Base-by-base conservation (phyloP, 2,797 vertebrate genomes). In the Pangasius sanitwongsei region DNA sequence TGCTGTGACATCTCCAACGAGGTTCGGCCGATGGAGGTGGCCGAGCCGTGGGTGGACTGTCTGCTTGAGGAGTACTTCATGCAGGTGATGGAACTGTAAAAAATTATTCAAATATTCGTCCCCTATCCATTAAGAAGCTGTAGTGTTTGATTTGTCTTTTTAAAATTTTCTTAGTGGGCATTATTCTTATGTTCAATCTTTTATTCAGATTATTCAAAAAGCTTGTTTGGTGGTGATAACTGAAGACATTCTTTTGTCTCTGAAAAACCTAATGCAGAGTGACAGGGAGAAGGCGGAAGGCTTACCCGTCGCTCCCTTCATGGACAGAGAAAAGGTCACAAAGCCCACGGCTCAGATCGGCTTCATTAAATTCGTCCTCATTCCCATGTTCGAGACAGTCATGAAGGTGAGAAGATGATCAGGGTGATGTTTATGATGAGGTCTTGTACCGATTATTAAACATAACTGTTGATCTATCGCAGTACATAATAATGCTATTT, bases 1-100 rank as follows among this genome's bases (percentile, higher is more conserved):
- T 98, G 98, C 94, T 99, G 98, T 3, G 97, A 99, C 90, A 98
- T 98, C 93, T 99, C 98, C 53, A 99, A 99, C 0, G 98, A 99
- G 93, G 98, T 99, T 72, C 97, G 98, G 0, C 98, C 98, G 0
- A 97, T 96, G 95, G 97, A 98, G 90, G 97, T 98, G 23, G 97
- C 98, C 0, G 98, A 98, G 91, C 98, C 97, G 0, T 99, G 98
- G 98, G 97, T 98, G 31, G 98, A 98, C 93, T 98, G 98, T 89
- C 93, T 99, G 44, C 93, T 99, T 69, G 97, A 98, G 86, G 98
- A 99, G 89, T 99, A 99, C 91, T 99, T 99, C 89, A 98, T 97
- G 97, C 98, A 99, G 97, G 98, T 98, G 88, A 83, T 53, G 63
- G 4, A 61, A 16, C 50, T 44, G 31, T 55, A 12, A 28, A 69